phyloP scores from a whole-genome alignment of 2,888 invertebrate species.

The Biston betularia region DNA sequence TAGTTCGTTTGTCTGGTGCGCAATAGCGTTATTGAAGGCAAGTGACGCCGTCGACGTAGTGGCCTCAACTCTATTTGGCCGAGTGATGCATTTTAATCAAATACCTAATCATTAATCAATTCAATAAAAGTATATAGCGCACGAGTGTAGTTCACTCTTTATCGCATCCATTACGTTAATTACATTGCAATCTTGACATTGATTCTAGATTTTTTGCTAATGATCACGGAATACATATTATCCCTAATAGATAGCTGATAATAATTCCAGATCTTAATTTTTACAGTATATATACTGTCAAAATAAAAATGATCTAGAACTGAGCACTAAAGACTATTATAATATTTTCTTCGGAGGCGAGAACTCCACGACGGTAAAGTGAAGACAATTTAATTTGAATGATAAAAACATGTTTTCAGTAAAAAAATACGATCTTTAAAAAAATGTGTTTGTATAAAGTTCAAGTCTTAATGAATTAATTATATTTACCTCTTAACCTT shows the following conservation, averaged over 20 bases:
- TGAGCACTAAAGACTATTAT: background rate
- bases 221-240: background rate
- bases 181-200: background rate
- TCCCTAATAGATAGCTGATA: too few species aligned
- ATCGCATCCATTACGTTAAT: background rate
- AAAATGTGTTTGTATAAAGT: too few species aligned
- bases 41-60: conserved; percentile 24
- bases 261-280: too few species aligned
- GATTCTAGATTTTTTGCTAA: background rate
- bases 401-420: too few species aligned
- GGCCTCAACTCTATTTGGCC: conserved; percentile 14
- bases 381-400: too few species aligned
- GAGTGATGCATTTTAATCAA: conserved; percentile 21
- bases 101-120: conserved; percentile 7
- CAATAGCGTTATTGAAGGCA: conserved; percentile 46
- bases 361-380: too few species aligned
- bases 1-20: conserved; percentile 57
- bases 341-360: too few species aligned
- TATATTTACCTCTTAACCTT: too few species aligned
- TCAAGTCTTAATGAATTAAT: too few species aligned
- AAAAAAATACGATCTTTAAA: too few species aligned
- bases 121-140: background rate
- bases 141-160: background rate
- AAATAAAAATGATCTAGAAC: background rate
- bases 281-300: too few species aligned